Conservation (phyloP, 2,888 invertebrate species). For the Flexamia atlantica region DNA sequence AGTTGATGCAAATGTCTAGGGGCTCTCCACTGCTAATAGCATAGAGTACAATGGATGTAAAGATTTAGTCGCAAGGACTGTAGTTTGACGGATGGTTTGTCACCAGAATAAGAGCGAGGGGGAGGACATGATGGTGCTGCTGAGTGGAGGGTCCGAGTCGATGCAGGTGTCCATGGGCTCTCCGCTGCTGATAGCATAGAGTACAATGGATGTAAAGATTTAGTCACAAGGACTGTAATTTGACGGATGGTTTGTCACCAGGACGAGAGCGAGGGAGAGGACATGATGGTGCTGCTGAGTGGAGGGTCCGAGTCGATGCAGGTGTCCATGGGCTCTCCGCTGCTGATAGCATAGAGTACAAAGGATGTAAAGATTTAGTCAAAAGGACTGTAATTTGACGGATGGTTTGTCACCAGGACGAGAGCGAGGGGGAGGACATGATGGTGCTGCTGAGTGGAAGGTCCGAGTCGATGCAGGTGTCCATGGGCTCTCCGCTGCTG, state of each 20-base stretch:
- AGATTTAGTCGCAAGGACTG: no score
- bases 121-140: slow-evolving; percentile 77
- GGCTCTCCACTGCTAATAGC: slow-evolving; percentile 81
- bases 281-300: slow-evolving; percentile 74
- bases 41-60: no score
- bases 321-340: slow-evolving; percentile 81
- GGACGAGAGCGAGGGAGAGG: slow-evolving; percentile 82
- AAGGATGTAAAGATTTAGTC: no score
- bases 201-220: no score
- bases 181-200: slow-evolving; percentile 81
- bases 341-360: slow-evolving; percentile 76
- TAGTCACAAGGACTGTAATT: no score
- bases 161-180: slow-evolving; percentile 83
- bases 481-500: slow-evolving; percentile 82
- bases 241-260: background rate
- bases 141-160: slow-evolving; percentile 75
- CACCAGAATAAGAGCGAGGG: slow-evolving; percentile 82
- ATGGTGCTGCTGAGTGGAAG: slow-evolving; percentile 73
- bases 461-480: slow-evolving; percentile 79
- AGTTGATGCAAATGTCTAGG: slow-evolving; percentile 82
- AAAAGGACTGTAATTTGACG: no score
- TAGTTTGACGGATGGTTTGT: slow-evolving; percentile 11
- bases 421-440: slow-evolving; percentile 81
- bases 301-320: slow-evolving; percentile 79
- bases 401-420: no score